These are phyloP conservation scores for Ancistrus triradiatus DNA, from an alignment of 2,113 vertebrate genomes.

Conservation along the genomic window DNA sequence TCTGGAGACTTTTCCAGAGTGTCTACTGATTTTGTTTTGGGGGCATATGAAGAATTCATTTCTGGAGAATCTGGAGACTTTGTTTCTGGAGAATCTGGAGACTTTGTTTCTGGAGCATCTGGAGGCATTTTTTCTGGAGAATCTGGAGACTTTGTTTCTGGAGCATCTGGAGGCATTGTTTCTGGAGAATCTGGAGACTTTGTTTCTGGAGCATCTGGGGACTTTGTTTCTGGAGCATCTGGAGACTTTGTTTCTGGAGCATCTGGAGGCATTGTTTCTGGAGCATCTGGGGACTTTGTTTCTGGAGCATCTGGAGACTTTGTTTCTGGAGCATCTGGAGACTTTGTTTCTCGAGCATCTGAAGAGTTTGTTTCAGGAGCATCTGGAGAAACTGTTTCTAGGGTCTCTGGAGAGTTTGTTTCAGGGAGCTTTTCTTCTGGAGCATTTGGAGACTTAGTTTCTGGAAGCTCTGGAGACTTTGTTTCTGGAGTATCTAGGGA, in stretches of 20 bases:
- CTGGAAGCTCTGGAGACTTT: conserved; percentile 54
- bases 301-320: conserved; percentile 40
- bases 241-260: conserved; percentile 8
- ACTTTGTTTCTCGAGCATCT: conserved; percentile 56
- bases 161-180: conserved; percentile 14
- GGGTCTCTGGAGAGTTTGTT: conserved; percentile 52
- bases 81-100: conserved; percentile 7
- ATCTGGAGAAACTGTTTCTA: background rate
- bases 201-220: conserved; percentile 44
- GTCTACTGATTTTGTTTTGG: conserved; percentile 22
- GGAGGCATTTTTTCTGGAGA: conserved; percentile 48
- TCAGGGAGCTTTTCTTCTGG: conserved; percentile 48
- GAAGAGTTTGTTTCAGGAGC: background rate
- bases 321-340: conserved; percentile 54
- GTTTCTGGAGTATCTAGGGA: conserved; percentile 55
- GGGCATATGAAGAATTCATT: conserved; percentile 39
- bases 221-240: conserved; percentile 40
- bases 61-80: conserved; percentile 36
- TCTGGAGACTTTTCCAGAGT: conserved; percentile 10
- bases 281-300: conserved; percentile 51
- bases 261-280: background rate
- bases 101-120: conserved; percentile 38
- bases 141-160: conserved; percentile 6
- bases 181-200: conserved; percentile 45
- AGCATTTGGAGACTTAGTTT: conserved; percentile 41